Conservation (phyloP, 2,888 invertebrate species). For the Artemia sinica region DNA sequence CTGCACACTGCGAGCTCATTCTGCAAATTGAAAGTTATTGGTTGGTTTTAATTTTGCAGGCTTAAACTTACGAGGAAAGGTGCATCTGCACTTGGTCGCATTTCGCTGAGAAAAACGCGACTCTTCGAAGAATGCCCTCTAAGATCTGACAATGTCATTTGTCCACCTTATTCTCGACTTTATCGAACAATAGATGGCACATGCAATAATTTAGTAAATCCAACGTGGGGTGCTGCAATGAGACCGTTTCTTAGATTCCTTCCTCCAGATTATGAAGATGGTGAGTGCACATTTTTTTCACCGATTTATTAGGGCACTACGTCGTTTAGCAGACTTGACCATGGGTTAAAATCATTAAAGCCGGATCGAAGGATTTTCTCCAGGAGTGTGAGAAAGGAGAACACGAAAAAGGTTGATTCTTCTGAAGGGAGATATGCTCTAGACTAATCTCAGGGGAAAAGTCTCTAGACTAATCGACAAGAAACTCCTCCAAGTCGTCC, state of each 20-base stretch:
- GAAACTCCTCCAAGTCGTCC: no score
- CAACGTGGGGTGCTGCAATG: constrained; percentile 63
- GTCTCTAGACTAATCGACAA: no score
- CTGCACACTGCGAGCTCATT: no score
- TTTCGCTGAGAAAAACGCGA: constrained; percentile 32
- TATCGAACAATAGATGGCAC: constrained; percentile 74
- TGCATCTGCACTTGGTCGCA: constrained; percentile 24
- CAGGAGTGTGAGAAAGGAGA: no score
- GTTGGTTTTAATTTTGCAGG: constrained; percentile 20
- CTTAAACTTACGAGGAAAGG: constrained; percentile 25
- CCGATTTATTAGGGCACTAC: background rate
- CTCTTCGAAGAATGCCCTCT: constrained; percentile 46
- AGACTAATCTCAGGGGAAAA: no score
- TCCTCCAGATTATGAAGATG: constrained; percentile 64
- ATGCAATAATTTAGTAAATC: constrained; percentile 61
- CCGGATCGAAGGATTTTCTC: background rate
- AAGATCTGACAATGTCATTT: constrained; percentile 38
- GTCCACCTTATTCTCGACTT: constrained; percentile 25
- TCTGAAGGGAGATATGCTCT: no score
- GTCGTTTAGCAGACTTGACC: constrained; percentile 4
- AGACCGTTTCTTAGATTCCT: constrained; percentile 63
- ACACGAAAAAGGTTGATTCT: no score
- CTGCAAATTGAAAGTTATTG: no score
- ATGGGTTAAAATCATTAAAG: background rate
- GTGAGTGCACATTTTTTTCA: constrained; percentile 30